Base-by-base conservation (phyloP, 2,113 vertebrate species). In the Leptosomus discolor region DNA sequence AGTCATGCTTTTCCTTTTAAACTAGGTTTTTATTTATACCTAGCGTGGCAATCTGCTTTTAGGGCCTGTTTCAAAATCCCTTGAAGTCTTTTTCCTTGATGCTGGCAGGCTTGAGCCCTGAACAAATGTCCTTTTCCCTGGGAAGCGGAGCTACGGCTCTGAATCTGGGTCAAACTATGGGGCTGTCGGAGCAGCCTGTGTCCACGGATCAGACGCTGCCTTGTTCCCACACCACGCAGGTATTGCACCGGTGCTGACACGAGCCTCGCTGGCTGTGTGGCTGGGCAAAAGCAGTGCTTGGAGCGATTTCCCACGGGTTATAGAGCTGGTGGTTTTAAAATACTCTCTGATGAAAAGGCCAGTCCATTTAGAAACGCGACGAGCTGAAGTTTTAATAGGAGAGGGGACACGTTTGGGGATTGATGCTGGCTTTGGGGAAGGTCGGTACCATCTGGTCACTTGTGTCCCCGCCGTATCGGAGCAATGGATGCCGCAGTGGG, bases 401-500 rank as follows among this genome's bases (percentile, higher is more conserved):
- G 0, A 30, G 27, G 65, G 51, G 18, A 21, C 56, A 39, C 0
- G 0, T 58, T 9, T 46, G 45, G 84, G 56, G 56, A 5, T 8
- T 3, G n/a, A 12, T 80, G 48, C 8, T n/a, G 58, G n/a, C 27
- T 43, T 78, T 57, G 79, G 60, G 71, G 34, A 37, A 12, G 71
- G 53, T 84, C 1, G 1, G 50, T 39, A 81, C 69, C 5, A 2
- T 45, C 53, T 45, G 41, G 5, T 30, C 46, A 3, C 69, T 29
- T 0, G 14, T 32, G 57, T 73, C 53, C 60, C 34, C 1, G 0
- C 45, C 0, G 7, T 22, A 18, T 51, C 0, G 0, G 32, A 21
- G 88, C 65, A 0, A 63, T 0, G 10, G 20, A 4, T 58, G 83
- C 6, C 0, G 23, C 5, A 1, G 1, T 7, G 3, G 3, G 77